Conservation (phyloP, 2,797 vertebrate genomes). For the Ibycter americanus region DNA sequence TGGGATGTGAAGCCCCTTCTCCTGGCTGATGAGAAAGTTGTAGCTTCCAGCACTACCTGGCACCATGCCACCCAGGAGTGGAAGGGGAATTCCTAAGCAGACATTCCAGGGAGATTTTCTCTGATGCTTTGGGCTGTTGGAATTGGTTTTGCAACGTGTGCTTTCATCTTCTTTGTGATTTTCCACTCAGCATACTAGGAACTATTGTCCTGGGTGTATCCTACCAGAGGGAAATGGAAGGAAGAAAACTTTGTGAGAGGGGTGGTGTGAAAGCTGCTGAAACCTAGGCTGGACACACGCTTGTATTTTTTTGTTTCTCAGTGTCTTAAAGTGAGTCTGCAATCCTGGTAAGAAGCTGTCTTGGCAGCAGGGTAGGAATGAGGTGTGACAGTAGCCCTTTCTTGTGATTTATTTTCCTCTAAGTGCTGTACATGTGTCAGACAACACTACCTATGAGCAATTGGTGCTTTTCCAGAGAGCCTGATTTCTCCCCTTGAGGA, state of each 20-base stretch:
- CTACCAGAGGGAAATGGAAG: neutral
- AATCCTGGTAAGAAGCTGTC: neutral
- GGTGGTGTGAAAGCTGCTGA: neutral
- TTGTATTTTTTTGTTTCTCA: neutral
- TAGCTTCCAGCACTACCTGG: constrained; percentile 23
- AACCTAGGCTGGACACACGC: neutral
- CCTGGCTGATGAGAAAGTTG: neutral
- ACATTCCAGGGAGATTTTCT: constrained; percentile 23
- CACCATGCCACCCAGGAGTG: constrained; percentile 23
- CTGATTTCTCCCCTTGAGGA: neutral
- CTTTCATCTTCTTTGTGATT: neutral
- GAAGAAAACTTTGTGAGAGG: neutral
- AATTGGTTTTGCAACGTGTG: neutral
- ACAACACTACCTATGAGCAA: neutral
- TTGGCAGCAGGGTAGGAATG: neutral
- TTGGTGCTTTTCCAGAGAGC: neutral
- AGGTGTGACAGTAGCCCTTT: neutral
- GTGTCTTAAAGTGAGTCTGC: neutral
- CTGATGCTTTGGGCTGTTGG: neutral
- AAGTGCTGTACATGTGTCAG: neutral
- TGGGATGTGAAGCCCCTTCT: constrained; percentile 22
- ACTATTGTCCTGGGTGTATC: neutral
- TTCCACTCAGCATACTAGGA: neutral
- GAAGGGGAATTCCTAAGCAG: constrained; percentile 63
- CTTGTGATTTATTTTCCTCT: neutral